phyloP scores from a whole-genome alignment of 1,140 invertebrate genomes.

The Rhyacophila brunnea region DNA sequence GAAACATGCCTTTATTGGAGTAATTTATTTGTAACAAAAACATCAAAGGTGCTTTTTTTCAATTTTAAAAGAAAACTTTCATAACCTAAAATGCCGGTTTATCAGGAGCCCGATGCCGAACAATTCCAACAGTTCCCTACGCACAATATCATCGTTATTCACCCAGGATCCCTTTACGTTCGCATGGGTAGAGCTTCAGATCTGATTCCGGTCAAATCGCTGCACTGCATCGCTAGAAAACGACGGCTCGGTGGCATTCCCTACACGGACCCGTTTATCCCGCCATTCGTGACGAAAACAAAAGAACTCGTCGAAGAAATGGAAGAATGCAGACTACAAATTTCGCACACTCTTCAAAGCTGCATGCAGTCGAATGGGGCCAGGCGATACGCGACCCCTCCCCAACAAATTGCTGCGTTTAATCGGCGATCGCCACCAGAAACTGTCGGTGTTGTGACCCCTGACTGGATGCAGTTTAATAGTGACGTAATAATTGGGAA shows the following conservation, averaged over 20 bases:
- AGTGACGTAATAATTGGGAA: slow-evolving; percentile 66
- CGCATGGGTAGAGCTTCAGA: slow-evolving; percentile 88
- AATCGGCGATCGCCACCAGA: slow-evolving; percentile 76
- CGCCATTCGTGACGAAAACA: slow-evolving; percentile 57
- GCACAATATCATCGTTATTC: slow-evolving; percentile 87
- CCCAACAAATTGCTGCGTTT: slow-evolving; percentile 83
- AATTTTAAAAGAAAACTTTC: too few species aligned
- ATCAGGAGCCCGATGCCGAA: slow-evolving; percentile 45
- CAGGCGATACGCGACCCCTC: slow-evolving; percentile 78
- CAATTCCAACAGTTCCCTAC: slow-evolving; percentile 65
- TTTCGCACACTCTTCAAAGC: slow-evolving; percentile 81
- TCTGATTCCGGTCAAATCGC: slow-evolving; percentile 76
- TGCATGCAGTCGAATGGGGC: slow-evolving; percentile 80
- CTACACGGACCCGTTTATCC: slow-evolving; percentile 67
- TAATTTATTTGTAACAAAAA: too few species aligned
- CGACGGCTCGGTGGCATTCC: slow-evolving; percentile 54
- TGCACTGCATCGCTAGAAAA: slow-evolving; percentile 83
- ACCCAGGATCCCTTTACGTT: slow-evolving; percentile 88
- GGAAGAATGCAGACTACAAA: slow-evolving; percentile 78
- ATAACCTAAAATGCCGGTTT: slow-evolving; percentile 30
- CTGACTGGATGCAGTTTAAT: slow-evolving; percentile 62
- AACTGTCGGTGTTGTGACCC: slow-evolving; percentile 52
- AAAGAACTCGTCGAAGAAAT: slow-evolving; percentile 71
- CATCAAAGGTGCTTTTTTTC: too few species aligned
- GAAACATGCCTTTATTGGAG: too few species aligned